phyloP scores from a whole-genome alignment of 2,888 invertebrate species.

The Aspidapion aeneum region DNA sequence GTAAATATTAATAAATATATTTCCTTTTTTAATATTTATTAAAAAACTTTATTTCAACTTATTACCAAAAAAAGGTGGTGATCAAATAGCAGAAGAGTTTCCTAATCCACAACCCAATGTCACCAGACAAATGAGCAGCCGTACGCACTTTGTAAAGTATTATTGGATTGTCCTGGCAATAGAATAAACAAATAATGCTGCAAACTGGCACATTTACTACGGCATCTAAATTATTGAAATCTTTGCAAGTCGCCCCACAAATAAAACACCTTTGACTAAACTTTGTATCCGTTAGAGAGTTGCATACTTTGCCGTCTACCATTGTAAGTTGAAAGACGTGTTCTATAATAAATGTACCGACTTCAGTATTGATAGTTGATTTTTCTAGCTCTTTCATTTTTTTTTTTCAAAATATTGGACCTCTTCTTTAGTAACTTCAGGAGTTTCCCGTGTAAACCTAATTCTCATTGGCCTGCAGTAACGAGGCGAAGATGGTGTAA shows the following conservation, averaged over 20 bases:
- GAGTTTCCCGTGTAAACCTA: background rate
- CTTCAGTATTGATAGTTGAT: background rate
- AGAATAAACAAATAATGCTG: too few species aligned
- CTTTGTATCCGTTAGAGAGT: conserved; percentile 23
- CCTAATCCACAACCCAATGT: too few species aligned
- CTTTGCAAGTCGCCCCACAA: conserved; percentile 26
- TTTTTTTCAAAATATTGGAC: background rate
- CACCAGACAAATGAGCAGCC: too few species aligned
- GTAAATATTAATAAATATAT: too few species aligned
- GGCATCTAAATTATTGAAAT: conserved; percentile 26
- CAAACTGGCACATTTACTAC: conserved; percentile 8
- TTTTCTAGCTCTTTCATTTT: background rate
- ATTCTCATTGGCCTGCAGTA: conserved; percentile 4
- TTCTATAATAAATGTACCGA: conserved; percentile 20
- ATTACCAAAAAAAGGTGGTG: too few species aligned
- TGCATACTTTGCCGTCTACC: conserved; percentile 35
- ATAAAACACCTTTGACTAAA: conserved; percentile 27
- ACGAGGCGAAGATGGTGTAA: conserved; percentile 5
- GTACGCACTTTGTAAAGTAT: too few species aligned
- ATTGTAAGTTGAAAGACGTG: conserved; percentile 16
- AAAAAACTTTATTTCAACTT: too few species aligned
- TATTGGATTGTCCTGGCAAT: too few species aligned
- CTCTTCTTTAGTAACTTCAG: background rate
- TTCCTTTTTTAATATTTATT: too few species aligned
- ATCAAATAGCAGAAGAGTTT: too few species aligned